Evolutionary conservation across 2,888 invertebrate species (phyloP), one percentile per base, ranked within the genome.

Genomic region (Drosophila hamatofila): DNA sequence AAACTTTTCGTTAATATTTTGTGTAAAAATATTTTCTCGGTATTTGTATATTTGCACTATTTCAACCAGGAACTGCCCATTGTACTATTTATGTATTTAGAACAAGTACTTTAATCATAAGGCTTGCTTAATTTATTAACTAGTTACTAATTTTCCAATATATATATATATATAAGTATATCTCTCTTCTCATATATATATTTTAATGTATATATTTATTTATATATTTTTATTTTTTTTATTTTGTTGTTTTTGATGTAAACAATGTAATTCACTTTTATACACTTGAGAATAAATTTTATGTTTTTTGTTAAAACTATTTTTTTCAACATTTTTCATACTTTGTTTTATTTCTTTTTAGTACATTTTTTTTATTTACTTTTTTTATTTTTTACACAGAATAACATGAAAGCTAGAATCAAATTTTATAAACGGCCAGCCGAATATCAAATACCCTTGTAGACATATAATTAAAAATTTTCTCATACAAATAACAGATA

Each of bases 41-140:
- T 78, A 60, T 80, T 21, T 75, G 65, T 80, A 87, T 79, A 87
- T 84, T 84, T 84, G 89, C 80, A 89, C 84, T 84, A 72, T 89
- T 88, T 87, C n/a, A 84, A 82, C 84, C 88, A 84, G 84, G 88
- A 84, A 79, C 88, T 84, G 84, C 89, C 88, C 84, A 77, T 49
- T 49, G 48, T 30, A 30, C 30, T 46, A 46, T 75, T 74, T 51
- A 35, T 73, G 37, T 39, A 14, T 58, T 44, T 21, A 27, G 54
- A 49, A 27, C 33, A 70, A 49, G 44, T 59, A 54, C 46, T 61
- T 41, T 42, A 30, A 25, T 46, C 12, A 48, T 51, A 65, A 49
- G 33, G 21, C 35, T 57, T 35, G 3, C 44, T 60, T 66, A 51
- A 46, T 6, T 41, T 3, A 27, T 18, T 25, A 30, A 21, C 14